Percentiles rank a stretch among this genome's conserved stretches.
phyloP scores from a whole-genome alignment of 2,113 vertebrate species.

The Carassius auratus region DNA sequence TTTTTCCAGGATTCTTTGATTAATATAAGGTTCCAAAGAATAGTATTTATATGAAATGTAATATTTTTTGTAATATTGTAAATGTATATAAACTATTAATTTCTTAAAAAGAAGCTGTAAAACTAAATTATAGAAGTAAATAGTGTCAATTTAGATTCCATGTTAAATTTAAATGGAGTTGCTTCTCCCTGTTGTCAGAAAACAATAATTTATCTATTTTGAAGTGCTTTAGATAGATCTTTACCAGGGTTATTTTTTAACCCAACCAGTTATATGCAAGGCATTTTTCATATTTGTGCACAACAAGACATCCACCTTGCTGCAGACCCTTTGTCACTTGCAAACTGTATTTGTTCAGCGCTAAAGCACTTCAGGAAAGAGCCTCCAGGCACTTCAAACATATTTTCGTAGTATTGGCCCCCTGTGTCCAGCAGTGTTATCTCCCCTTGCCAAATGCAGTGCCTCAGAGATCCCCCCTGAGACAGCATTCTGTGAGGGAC shows the following conservation, averaged over 20 bases:
- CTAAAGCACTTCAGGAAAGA: neutral
- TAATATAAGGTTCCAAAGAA: no score
- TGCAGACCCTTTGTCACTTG: neutral
- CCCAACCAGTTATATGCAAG: neutral
- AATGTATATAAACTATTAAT: no score
- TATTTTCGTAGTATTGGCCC: neutral
- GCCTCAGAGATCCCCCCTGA: neutral
- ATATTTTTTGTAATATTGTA: no score
- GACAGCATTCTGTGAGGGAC: slow-evolving; percentile 15
- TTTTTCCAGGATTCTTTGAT: no score
- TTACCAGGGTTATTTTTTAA: neutral
- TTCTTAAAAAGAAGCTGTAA: no score
- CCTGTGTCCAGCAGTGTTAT: neutral
- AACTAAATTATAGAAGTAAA: no score
- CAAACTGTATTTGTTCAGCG: neutral
- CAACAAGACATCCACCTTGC: neutral
- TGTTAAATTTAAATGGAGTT: neutral
- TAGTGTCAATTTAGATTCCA: no score
- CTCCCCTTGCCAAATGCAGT: neutral
- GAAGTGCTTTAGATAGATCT: neutral
- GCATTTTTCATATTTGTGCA: neutral
- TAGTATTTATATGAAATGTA: no score
- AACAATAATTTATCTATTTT: neutral
- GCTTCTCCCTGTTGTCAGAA: neutral
- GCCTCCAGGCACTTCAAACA: neutral